phyloP scores from a whole-genome alignment of 2,888 invertebrate genomes.

The Dryococelus australis region DNA sequence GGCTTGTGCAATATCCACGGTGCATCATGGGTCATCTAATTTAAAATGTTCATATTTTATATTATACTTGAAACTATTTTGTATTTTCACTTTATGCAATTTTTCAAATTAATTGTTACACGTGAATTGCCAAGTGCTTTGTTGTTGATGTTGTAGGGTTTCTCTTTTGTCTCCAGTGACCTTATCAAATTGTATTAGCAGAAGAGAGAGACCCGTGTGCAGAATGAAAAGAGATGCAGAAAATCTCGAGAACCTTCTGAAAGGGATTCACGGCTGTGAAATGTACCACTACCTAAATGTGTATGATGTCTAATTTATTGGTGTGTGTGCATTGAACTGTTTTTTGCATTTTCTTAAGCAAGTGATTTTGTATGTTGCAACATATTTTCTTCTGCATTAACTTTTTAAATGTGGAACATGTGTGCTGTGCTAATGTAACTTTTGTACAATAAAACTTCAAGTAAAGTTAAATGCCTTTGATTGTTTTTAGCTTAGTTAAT shows the following conservation, averaged over 20 bases:
- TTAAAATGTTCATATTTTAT: slow-evolving; percentile 54
- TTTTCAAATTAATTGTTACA: not conserved
- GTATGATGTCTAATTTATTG: slow-evolving; percentile 27
- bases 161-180: slow-evolving; percentile 33
- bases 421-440: not conserved
- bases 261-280: slow-evolving; percentile 40
- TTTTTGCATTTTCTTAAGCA: slow-evolving; percentile 13
- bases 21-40: slow-evolving; percentile 71
- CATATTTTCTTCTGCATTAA: not conserved
- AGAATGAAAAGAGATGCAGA: slow-evolving; percentile 24
- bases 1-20: slow-evolving; percentile 67
- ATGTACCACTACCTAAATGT: slow-evolving; percentile 34
- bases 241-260: slow-evolving; percentile 35
- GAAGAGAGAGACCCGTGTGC: not conserved
- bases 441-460: too few relatives aligned
- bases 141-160: slow-evolving; percentile 26
- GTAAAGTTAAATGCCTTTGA: too few relatives aligned
- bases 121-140: not conserved
- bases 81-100: not conserved
- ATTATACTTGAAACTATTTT: not conserved
- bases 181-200: not conserved
- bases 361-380: not conserved
- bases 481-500: too few relatives aligned
- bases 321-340: not conserved
- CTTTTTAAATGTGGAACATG: not conserved